phyloP scores from a whole-genome alignment of 1,140 invertebrate species.

The Drosophila takahashii region DNA sequence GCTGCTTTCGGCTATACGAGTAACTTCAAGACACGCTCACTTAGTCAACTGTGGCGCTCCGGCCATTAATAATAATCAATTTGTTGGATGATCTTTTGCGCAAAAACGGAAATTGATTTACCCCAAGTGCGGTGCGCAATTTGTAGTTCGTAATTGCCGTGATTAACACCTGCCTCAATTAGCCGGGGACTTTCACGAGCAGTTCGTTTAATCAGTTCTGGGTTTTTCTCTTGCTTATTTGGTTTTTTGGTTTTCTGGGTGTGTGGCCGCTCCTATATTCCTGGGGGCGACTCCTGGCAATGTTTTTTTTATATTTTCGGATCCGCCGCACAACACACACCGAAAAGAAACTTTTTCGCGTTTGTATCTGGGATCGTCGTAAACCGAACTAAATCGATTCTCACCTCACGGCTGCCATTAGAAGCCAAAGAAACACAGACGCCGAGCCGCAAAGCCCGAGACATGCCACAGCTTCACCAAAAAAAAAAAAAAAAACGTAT shows the following conservation, averaged over 20 bases:
- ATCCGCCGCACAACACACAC: conserved; percentile 38
- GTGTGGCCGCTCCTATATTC: conserved; percentile 3
- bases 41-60: conserved; percentile 49
- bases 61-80: conserved; percentile 57
- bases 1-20: background rate
- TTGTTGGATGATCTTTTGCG: conserved; percentile 42
- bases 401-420: conserved; percentile 82
- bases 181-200: conserved; percentile 21
- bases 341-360: conserved; percentile 83
- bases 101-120: conserved; percentile 73
- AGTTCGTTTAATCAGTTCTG: background rate
- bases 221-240: background rate
- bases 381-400: conserved; percentile 84
- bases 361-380: conserved; percentile 84
- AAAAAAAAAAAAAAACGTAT: conserved; percentile 21
- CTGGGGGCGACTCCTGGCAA: conserved; percentile 24
- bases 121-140: conserved; percentile 43
- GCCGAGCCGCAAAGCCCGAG: conserved; percentile 50
- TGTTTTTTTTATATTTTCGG: conserved; percentile 26
- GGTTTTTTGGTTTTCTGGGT: background rate
- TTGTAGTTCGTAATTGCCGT: conserved; percentile 44
- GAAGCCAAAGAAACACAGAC: conserved; percentile 77
- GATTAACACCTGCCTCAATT: conserved; percentile 65
- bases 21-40: conserved; percentile 60
- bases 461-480: conserved; percentile 69